phyloP scores from a whole-genome alignment of 2,888 invertebrate species.

The Megaustenia siamemsis region DNA sequence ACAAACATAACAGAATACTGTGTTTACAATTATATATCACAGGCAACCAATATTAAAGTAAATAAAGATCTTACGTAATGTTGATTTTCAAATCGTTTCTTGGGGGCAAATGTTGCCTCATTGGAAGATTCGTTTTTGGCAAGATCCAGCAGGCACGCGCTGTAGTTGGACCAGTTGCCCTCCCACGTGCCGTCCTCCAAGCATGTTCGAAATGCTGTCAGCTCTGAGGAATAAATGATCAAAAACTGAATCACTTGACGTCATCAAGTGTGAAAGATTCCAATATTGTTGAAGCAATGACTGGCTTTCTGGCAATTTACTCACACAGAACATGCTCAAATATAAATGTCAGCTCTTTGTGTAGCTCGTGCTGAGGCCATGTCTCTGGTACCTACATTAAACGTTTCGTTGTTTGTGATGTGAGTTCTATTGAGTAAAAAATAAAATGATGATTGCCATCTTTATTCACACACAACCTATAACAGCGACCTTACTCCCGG shows the following conservation, averaged over 20 bases:
- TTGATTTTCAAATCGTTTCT: neutral
- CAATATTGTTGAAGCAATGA: no score
- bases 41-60: neutral
- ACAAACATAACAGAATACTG: neutral
- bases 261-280: neutral
- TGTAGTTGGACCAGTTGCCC: slow-evolving; percentile 44
- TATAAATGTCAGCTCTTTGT: no score
- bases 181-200: slow-evolving; percentile 33
- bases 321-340: no score
- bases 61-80: slow-evolving; percentile 20
- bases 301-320: no score
- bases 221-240: neutral
- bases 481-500: no score
- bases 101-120: neutral
- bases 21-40: neutral
- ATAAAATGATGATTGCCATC: no score
- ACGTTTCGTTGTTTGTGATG: no score
- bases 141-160: neutral
- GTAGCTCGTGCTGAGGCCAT: no score
- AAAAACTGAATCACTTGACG: neutral
- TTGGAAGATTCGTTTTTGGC: neutral
- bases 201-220: slow-evolving; percentile 31
- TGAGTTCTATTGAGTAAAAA: no score
- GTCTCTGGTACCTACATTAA: no score
- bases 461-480: no score